Percentiles rank a stretch among this genome's conserved stretches.
These are phyloP conservation scores for Diabrotica undecimpunctata DNA, from an alignment of 1,140 invertebrate genomes.

Conservation along the genomic window DNA sequence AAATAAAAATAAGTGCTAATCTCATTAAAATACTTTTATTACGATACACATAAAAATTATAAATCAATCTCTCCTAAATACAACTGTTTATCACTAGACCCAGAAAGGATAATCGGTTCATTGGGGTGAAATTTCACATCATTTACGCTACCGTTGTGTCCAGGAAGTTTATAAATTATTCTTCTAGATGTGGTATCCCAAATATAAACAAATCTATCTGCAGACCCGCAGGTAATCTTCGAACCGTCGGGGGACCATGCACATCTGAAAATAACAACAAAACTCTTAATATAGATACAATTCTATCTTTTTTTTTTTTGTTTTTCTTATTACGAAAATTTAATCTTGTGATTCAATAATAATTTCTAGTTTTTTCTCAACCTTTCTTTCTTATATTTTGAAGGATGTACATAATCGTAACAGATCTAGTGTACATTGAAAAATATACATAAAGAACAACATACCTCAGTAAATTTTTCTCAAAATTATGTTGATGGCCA, in stretches of 20 bases:
- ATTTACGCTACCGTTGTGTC: slow-evolving; percentile 96
- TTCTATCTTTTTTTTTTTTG: too few species aligned
- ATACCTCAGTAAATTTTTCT: slow-evolving; percentile 83
- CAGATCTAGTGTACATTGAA: too few species aligned
- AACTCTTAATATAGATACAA: too few species aligned
- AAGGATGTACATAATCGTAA: too few species aligned
- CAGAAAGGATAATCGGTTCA: slow-evolving; percentile 92
- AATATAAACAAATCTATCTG: slow-evolving; percentile 93
- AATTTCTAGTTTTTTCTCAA: too few species aligned
- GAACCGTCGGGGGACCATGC: slow-evolving; percentile 87
- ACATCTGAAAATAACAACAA: slow-evolving; percentile 50
- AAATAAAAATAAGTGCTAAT: too few species aligned
- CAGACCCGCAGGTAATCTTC: slow-evolving; percentile 81
- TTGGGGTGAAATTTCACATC: slow-evolving; percentile 94
- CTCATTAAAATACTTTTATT: too few species aligned
- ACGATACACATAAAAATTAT: background rate
- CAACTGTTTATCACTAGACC: slow-evolving; percentile 93
- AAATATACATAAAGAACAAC: background rate
- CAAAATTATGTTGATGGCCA: slow-evolving; percentile 92
- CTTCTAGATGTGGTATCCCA: slow-evolving; percentile 92
- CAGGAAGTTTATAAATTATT: slow-evolving; percentile 95
- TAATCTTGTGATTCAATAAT: too few species aligned
- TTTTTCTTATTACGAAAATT: too few species aligned
- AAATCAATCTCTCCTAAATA: slow-evolving; percentile 92
- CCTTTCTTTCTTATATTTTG: too few species aligned